Base-by-base conservation (phyloP, 2,888 invertebrate species). In the Agrochola litura region DNA sequence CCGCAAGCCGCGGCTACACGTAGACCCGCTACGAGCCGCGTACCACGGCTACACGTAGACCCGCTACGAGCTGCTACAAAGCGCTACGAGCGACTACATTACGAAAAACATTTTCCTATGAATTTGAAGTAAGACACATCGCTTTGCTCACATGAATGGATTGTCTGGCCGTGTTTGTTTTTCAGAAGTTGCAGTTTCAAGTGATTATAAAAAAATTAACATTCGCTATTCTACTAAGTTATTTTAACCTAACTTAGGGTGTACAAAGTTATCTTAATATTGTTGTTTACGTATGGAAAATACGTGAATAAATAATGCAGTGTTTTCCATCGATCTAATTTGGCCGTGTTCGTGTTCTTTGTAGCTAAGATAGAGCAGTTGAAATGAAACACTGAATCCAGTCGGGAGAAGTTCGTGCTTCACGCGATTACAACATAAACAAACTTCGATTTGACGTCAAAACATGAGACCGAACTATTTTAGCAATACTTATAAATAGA, bases 381-480 rank as follows among this genome's bases (percentile, higher is more conserved):
- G 76, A 82, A 87, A 83, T 86, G 74, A 81, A 87, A 84, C 83
- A 84, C 83, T 84, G 85, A 83, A 81, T 81, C 84, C 74, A 75
- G 77, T 54, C 74, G 43, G 64, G 46, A n/a, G n/a, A 41, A 76
- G 83, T 91, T 92, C 94, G 93, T 93, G 93, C 70, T 80, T 86
- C 93, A 93, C 93, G 93, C 93, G 88, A 93, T 91, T 82, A 76
- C 70, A 78, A 86, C 91, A 91, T 92, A 91, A 92, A 92, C 88
- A 86, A 91, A 89, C 88, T 91, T 91, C 88, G 90, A 90, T 86
- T 86, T 90, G 86, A 91, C 90, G 91, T 90, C 91, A 85, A 77
- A 87, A 87, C 73, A 80, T 77, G 58, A 67, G 76, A 60, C 67
- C 73, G 68, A 86, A 78, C 73, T 82, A 73, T 82, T 79, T 72